phyloP scores from a whole-genome alignment of 92 coral and sea anemone genomes.

The Muricea muricata region DNA sequence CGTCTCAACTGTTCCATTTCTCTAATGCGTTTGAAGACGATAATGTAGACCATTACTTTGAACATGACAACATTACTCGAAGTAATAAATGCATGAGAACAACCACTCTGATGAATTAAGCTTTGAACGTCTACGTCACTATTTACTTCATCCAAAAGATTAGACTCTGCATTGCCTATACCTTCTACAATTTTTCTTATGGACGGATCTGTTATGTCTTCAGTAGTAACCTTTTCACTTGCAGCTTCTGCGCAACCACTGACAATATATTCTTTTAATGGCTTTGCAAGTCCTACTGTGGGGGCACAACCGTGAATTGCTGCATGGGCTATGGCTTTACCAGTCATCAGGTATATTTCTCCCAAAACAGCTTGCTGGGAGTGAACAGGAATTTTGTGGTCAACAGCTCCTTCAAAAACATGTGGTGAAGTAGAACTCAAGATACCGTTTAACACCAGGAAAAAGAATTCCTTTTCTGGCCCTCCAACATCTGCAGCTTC shows the following conservation, averaged over 20 bases:
- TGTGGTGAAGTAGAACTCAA: constrained; percentile 11
- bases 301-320: constrained; percentile 14
- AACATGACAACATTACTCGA: neutral
- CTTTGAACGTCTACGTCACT: constrained; percentile 6
- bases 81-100: neutral
- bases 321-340: constrained; percentile 23
- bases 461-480: neutral
- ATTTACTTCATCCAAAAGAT: neutral
- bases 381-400: constrained; percentile 22
- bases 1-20: constrained; percentile 13
- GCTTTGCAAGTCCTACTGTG: constrained; percentile 6
- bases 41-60: neutral
- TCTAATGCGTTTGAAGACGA: constrained; percentile 8
- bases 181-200: neutral
- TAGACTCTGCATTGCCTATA: constrained; percentile 12
- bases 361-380: constrained; percentile 23
- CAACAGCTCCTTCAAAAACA: constrained; percentile 20
- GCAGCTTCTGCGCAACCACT: constrained; percentile 12
- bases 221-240: neutral
- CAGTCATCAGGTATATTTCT: constrained; percentile 15
- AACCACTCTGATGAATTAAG: neutral
- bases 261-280: neutral
- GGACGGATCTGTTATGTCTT: neutral
- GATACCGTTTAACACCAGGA: constrained; percentile 11
- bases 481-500: constrained; percentile 15